Evolutionary conservation across 53 echinoderm and acorn worm species (phyloP).

Genomic region (Apostichopus leukothele): DNA sequence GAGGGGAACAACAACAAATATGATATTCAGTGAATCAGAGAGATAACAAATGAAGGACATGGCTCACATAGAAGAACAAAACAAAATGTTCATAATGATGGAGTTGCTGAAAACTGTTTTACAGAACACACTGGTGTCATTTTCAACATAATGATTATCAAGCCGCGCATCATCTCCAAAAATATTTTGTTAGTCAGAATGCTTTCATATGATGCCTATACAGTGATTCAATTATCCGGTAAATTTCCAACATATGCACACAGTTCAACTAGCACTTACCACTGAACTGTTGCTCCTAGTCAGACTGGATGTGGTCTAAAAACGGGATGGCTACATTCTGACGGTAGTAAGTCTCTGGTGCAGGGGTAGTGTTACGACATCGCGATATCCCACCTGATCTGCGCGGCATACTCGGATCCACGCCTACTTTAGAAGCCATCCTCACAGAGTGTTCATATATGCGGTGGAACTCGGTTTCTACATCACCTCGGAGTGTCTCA

Average conservation of each 20-base stretch:
- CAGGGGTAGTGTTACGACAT: slow-evolving; percentile 27
- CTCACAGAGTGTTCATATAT: neutral
- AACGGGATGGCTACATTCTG: slow-evolving; percentile 28
- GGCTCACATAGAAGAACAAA: slow-evolving; percentile 23
- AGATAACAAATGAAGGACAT: slow-evolving; percentile 25
- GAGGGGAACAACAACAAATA: neutral
- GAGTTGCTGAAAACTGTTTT: slow-evolving; percentile 21
- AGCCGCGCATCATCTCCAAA: slow-evolving; percentile 17
- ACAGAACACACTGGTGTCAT: slow-evolving; percentile 12
- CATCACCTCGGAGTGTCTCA: slow-evolving; percentile 19
- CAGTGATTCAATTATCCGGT: slow-evolving; percentile 25
- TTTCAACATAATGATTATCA: neutral
- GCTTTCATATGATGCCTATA: slow-evolving; percentile 12
- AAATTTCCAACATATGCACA: slow-evolving; percentile 2
- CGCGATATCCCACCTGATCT: neutral
- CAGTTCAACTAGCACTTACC: slow-evolving; percentile 20
- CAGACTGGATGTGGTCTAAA: slow-evolving; percentile 32
- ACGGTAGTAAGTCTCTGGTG: slow-evolving; percentile 28
- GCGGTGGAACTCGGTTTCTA: slow-evolving; percentile 4
- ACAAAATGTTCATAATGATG: slow-evolving; percentile 8
- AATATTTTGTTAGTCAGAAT: slow-evolving; percentile 6
- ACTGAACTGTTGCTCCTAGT: slow-evolving; percentile 1
- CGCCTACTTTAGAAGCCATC: neutral
- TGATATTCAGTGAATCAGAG: slow-evolving; percentile 13
- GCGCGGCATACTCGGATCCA: neutral